These are phyloP conservation scores for Setipinna tenuifilis DNA, from an alignment of 2,797 vertebrate genomes.

Conservation along the genomic window DNA sequence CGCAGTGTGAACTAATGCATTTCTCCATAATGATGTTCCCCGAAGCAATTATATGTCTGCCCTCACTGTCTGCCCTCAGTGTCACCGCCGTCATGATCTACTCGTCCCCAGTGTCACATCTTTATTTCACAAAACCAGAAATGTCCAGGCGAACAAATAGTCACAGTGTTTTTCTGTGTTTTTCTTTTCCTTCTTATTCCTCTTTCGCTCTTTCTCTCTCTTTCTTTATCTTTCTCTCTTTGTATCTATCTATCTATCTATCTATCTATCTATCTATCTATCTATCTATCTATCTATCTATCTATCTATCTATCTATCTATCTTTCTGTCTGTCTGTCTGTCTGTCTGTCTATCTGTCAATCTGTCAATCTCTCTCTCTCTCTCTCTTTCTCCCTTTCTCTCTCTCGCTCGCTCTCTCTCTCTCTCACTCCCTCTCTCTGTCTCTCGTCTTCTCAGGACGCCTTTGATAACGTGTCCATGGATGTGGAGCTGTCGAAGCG, in stretches of 20 bases:
- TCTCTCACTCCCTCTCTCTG: not conserved
- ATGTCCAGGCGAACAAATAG: not conserved
- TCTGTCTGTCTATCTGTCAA: not conserved
- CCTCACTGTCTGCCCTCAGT: not conserved
- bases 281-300: not conserved
- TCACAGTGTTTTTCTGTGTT: not conserved
- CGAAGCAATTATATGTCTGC: not conserved
- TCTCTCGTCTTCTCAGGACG: constrained; percentile 73
- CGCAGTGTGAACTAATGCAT: not conserved
- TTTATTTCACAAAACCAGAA: not conserved
- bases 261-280: not conserved
- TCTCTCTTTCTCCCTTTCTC: not conserved
- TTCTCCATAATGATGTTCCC: constrained; percentile 17
- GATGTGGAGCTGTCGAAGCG: constrained; percentile 83
- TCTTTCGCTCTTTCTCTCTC: not conserved
- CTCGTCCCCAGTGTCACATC: not conserved
- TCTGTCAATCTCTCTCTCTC: not conserved
- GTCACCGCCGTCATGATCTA: not conserved
- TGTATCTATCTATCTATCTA: not conserved
- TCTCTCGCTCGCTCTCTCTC: not conserved
- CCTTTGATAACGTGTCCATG: constrained; percentile 80
- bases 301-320: not conserved
- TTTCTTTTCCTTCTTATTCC: not conserved
- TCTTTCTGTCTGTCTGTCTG: not conserved
- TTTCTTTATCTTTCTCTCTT: not conserved